A percentile compares a stretch with the other conserved stretches of the same genome.
Evolutionary conservation across 2,797 vertebrate genomes (phyloP).

Genomic region (Neosilurus mollespiculum): DNA sequence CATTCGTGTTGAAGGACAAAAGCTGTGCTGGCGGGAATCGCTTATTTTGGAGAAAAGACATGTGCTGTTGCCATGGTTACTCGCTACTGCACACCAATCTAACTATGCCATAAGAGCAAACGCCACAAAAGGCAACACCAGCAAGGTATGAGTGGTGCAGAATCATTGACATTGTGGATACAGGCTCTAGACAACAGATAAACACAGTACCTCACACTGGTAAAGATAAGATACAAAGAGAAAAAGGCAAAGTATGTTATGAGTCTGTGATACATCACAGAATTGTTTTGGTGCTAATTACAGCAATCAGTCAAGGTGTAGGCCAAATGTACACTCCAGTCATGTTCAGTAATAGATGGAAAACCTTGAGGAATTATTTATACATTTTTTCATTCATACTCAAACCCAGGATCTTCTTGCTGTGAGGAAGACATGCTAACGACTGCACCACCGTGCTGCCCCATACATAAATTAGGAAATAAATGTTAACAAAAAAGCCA

Average conservation of each 20-base stretch:
- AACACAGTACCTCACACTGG: neutral
- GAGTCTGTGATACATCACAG: neutral
- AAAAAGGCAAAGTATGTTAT: neutral
- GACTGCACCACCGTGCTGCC: too few species aligned
- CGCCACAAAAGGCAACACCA: constrained; percentile 36
- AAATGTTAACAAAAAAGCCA: neutral
- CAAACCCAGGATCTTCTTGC: too few species aligned
- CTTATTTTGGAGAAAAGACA: constrained; percentile 43
- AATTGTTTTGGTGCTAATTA: neutral
- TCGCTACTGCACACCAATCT: constrained; percentile 14
- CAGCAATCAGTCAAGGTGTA: neutral
- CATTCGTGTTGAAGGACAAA: constrained; percentile 47
- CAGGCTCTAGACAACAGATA: neutral
- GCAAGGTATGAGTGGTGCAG: neutral
- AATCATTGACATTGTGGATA: neutral
- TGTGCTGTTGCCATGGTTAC: constrained; percentile 50
- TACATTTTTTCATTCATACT: too few species aligned
- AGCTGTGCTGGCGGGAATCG: constrained; percentile 28
- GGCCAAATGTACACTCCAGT: neutral
- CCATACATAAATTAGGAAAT: too few species aligned
- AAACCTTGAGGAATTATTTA: neutral
- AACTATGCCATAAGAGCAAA: constrained; percentile 1
- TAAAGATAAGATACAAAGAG: neutral
- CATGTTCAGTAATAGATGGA: neutral
- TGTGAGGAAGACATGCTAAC: too few species aligned